Base-by-base conservation (phyloP, 1,140 invertebrate species). In the Aphelenchoides fujianensis region DNA sequence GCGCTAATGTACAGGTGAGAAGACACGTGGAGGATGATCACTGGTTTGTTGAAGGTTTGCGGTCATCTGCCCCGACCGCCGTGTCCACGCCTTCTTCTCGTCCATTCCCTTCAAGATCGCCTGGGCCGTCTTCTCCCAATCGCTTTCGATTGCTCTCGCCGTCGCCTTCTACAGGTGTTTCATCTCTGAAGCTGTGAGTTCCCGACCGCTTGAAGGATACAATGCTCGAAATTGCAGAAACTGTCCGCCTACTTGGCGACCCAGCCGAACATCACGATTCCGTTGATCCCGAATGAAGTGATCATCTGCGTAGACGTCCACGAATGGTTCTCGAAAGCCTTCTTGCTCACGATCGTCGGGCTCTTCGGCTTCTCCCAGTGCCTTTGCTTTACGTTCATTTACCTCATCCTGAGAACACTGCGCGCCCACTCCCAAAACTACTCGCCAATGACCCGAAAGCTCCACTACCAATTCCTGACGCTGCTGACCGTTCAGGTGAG, bases 381-480 rank as follows among this genome's bases (percentile, higher is more conserved):
- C 23, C 41, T 48, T 48, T 48, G 41, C 41, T 48, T 48, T 48
- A 48, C 41, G 23, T 48, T 48, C 41, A 48, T 48, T 48, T 48
- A 48, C 23, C 41, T 48, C 12, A 48, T 48, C 23, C 41, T 48
- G 41, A 48, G 23, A 23, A 48, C 23, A 16, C 41, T 48, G 12
- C 41, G 41, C 23, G 41, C 12, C 12, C 41, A 48, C 23, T 16
- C 12, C 12, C 12, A 16, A 12, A 48, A 48, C 12, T 48, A 16
- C 41, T 16, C 12, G 12, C 12, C 41, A 48, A 23, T 23, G 23
- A 48, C 41, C 23, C 41, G 41, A 23, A 48, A 48, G 23, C 41
- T 48, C 12, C 41, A 48, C 41, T 48, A 16, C 23, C 41, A 48
- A 48, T 48, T 48, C 23, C 23, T 48, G 41, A 16, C 23, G 12